A percentile compares a stretch with the other conserved stretches of the same genome.
phyloP scores from a whole-genome alignment of 1,140 invertebrate species.

The Dolichoris vasculosae region DNA sequence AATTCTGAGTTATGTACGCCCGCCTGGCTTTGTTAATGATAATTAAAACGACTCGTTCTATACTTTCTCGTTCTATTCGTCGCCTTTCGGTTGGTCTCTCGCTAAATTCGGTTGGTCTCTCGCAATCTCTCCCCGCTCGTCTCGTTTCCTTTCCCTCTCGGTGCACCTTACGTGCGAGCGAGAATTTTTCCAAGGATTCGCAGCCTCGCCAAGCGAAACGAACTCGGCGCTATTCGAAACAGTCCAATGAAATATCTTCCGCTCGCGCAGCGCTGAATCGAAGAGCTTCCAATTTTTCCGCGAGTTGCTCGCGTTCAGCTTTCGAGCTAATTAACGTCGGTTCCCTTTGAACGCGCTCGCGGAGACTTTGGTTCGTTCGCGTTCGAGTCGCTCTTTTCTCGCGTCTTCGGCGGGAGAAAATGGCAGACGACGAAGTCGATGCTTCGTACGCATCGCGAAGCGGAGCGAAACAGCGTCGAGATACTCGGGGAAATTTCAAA shows the following conservation, averaged over 20 bases:
- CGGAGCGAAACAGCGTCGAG: background rate
- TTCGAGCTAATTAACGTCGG: background rate
- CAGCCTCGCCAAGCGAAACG: background rate
- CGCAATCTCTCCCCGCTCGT: background rate
- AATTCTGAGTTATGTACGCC: slow-evolving; percentile 72
- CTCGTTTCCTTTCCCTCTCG: background rate
- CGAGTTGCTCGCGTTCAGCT: background rate
- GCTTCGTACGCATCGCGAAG: background rate
- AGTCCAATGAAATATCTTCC: background rate
- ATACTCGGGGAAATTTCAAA: slow-evolving; percentile 51
- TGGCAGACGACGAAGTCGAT: background rate
- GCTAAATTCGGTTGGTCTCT: no score
- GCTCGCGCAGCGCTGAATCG: background rate
- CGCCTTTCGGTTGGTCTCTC: slow-evolving; percentile 9
- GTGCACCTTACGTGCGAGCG: no score
- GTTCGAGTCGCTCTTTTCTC: background rate
- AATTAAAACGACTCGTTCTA: slow-evolving; percentile 72
- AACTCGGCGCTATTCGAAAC: background rate
- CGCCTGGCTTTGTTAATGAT: slow-evolving; percentile 71
- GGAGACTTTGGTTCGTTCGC: no score
- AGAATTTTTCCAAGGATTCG: slow-evolving; percentile 21
- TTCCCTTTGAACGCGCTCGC: background rate
- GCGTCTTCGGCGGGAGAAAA: background rate
- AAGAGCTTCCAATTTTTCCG: background rate
- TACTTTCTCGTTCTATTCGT: slow-evolving; percentile 66